Conservation (phyloP, 2,888 invertebrate genomes). For the Boloria euphrosyne region DNA sequence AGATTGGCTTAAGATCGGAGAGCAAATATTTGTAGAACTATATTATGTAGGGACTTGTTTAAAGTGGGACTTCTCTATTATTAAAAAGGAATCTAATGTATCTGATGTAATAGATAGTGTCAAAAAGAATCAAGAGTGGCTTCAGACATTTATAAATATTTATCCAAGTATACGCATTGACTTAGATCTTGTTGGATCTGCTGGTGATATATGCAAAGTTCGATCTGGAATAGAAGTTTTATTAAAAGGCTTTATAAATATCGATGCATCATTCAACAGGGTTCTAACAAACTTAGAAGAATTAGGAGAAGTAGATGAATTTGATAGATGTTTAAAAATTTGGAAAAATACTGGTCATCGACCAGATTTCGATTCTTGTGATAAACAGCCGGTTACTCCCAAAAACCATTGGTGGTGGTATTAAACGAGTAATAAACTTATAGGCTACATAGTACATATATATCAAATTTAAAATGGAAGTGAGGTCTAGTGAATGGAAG, state of each 20-base stretch:
- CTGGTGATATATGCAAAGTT: slow-evolving; percentile 38
- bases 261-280: slow-evolving; percentile 36
- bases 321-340: slow-evolving; percentile 40
- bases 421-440: slow-evolving; percentile 14
- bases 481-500: slow-evolving; percentile 40
- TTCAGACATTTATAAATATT: slow-evolving; percentile 40
- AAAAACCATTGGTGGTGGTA: slow-evolving; percentile 45
- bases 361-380: slow-evolving; percentile 39
- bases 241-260: slow-evolving; percentile 36
- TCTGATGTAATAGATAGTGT: slow-evolving; percentile 29
- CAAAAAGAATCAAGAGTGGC: slow-evolving; percentile 37
- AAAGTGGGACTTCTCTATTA: slow-evolving; percentile 34
- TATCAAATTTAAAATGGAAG: slow-evolving; percentile 36
- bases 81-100: slow-evolving; percentile 30
- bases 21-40: slow-evolving; percentile 41
- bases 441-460: no score
- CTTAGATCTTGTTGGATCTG: slow-evolving; percentile 37
- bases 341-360: slow-evolving; percentile 43
- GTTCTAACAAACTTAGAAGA: slow-evolving; percentile 37
- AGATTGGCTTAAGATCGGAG: slow-evolving; percentile 41
- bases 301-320: slow-evolving; percentile 42
- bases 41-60: slow-evolving; percentile 35
- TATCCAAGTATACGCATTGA: slow-evolving; percentile 41
- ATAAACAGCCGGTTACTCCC: slow-evolving; percentile 31
- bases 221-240: slow-evolving; percentile 40